phyloP scores from a whole-genome alignment of 2,888 invertebrate species.

The Hirtodrosophila histrioides region DNA sequence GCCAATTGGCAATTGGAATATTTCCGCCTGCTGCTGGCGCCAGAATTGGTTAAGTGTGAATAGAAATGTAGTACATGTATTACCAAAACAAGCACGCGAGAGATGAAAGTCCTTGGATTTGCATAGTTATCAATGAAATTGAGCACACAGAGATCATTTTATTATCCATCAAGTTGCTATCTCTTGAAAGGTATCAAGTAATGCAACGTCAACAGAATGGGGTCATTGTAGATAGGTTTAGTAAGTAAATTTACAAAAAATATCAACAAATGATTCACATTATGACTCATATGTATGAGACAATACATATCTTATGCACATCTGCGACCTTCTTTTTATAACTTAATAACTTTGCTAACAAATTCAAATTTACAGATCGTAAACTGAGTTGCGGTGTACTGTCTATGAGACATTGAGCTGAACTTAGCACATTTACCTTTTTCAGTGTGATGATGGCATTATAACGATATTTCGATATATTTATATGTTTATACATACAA shows the following conservation, averaged over 20 bases:
- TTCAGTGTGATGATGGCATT: too few species aligned
- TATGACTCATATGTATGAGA: conserved; percentile 14
- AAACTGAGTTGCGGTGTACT: too few species aligned
- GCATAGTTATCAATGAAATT: too few species aligned
- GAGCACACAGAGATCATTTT: too few species aligned
- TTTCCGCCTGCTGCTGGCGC: conserved; percentile 47
- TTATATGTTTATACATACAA: too few species aligned
- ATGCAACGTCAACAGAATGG: conserved; percentile 12
- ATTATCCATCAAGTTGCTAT: background rate
- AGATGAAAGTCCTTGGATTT: too few species aligned
- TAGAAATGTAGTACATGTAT: too few species aligned
- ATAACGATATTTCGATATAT: too few species aligned
- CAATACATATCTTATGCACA: background rate
- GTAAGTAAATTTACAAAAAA: background rate
- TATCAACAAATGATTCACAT: conserved; percentile 20
- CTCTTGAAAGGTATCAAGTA: conserved; percentile 6
- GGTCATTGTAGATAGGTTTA: conserved; percentile 35
- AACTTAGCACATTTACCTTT: too few species aligned
- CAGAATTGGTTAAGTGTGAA: conserved; percentile 22
- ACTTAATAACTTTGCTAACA: conserved; percentile 4
- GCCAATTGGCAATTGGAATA: conserved; percentile 38
- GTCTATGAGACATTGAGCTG: too few species aligned
- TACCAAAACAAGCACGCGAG: too few species aligned
- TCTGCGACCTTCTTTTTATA: conserved; percentile 25
- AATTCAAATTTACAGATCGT: conserved; percentile 5